A percentile compares a stretch with the other conserved stretches of the same genome.
phyloP scores from a whole-genome alignment of 2,888 invertebrate genomes.

The Tenodera sinensis region DNA sequence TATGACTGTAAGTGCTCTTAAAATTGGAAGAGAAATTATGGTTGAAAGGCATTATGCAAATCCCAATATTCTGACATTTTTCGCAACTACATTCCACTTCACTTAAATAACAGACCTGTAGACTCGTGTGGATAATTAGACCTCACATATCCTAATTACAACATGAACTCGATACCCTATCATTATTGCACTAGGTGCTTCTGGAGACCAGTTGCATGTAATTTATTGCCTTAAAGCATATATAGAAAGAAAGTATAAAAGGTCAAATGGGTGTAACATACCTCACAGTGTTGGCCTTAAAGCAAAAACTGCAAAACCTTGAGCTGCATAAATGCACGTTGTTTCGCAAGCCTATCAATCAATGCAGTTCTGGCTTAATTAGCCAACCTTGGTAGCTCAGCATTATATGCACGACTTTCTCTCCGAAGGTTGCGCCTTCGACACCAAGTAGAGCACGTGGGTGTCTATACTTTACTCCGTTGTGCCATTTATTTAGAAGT shows the following conservation, averaged over 20 bases:
- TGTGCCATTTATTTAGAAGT: neutral
- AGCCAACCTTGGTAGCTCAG: neutral
- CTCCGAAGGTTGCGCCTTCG: neutral
- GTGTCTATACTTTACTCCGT: neutral
- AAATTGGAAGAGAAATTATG: too few species aligned
- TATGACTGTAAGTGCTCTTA: too few species aligned
- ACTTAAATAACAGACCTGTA: too few species aligned
- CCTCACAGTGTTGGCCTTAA: neutral
- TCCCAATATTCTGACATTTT: too few species aligned
- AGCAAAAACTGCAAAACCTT: neutral
- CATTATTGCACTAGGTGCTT: neutral
- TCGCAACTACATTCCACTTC: too few species aligned
- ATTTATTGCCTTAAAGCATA: neutral
- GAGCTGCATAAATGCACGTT: neutral
- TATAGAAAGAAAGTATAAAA: neutral
- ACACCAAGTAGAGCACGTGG: neutral
- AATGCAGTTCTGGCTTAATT: neutral
- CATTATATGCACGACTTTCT: neutral
- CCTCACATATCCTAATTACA: too few species aligned
- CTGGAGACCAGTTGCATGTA: neutral
- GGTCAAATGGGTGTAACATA: neutral
- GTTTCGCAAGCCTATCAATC: neutral
- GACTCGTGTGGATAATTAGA: too few species aligned
- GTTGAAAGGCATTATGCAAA: too few species aligned
- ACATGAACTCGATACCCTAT: neutral